Conservation (phyloP, 2,797 vertebrate species). For the Oryzias dopingdopingensis region DNA sequence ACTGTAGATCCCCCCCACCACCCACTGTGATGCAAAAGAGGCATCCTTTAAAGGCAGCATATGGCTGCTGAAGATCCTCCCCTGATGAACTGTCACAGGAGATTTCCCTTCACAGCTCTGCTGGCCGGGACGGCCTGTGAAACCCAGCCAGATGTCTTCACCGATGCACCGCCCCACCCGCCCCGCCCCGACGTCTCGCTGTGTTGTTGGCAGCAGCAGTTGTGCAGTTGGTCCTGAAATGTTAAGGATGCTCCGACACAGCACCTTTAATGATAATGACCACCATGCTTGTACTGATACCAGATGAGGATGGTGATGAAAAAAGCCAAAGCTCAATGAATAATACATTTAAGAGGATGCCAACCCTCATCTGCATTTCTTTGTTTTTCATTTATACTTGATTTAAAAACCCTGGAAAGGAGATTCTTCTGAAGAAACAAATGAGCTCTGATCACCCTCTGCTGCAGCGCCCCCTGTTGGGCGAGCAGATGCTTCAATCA, state of each 20-base stretch:
- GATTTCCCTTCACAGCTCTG: slow-evolving; percentile 31
- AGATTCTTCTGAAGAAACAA: slow-evolving; percentile 33
- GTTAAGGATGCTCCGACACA: slow-evolving; percentile 34
- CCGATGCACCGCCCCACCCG: slow-evolving; percentile 22
- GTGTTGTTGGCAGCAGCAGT: slow-evolving; percentile 19
- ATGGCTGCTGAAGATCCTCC: slow-evolving; percentile 61
- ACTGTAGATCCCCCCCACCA: slow-evolving; percentile 48
- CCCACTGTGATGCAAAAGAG: slow-evolving; percentile 55
- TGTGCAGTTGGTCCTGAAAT: slow-evolving; percentile 42
- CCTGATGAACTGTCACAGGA: slow-evolving; percentile 65
- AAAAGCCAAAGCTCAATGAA: slow-evolving; percentile 54
- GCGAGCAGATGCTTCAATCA: too few species aligned
- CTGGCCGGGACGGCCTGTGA: slow-evolving; percentile 45
- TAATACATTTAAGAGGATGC: slow-evolving; percentile 38
- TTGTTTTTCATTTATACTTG: slow-evolving; percentile 21
- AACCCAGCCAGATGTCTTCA: slow-evolving; percentile 62
- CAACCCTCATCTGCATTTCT: slow-evolving; percentile 42
- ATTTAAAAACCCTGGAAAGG: slow-evolving; percentile 19
- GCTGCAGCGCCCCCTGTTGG: slow-evolving; percentile 17
- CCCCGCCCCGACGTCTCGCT: slow-evolving; percentile 35
- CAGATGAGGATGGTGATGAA: slow-evolving; percentile 57
- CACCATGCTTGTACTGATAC: slow-evolving; percentile 54
- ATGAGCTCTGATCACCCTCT: slow-evolving; percentile 51
- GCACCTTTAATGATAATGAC: slow-evolving; percentile 49
- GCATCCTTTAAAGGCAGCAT: slow-evolving; percentile 70